phyloP scores from a whole-genome alignment of 2,888 invertebrate genomes.

The Pteria penguin region DNA sequence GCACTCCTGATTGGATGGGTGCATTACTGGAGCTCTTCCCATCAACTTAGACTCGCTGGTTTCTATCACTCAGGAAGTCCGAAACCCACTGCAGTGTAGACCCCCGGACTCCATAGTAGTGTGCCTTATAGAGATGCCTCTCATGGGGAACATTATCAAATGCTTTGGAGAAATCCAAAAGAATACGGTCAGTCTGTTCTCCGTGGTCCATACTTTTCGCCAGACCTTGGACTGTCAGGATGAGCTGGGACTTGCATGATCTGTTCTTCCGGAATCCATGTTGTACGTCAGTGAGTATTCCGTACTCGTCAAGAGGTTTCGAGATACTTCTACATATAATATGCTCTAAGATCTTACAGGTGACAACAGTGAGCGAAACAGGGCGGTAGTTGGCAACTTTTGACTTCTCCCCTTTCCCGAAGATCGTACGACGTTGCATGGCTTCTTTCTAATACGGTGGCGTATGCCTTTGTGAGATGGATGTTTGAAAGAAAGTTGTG shows the following conservation, averaged over 20 bases:
- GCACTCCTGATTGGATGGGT: background rate
- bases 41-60: background rate
- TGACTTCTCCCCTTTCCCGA: background rate
- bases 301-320: background rate
- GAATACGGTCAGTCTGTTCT: too few species aligned
- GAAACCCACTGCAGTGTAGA: background rate
- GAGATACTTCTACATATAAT: too few species aligned
- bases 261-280: background rate
- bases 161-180: too few species aligned
- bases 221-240: background rate
- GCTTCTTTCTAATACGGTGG: background rate
- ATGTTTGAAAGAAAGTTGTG: background rate
- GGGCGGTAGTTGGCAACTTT: background rate
- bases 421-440: background rate
- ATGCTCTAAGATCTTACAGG: background rate
- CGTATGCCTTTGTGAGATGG: background rate
- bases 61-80: background rate
- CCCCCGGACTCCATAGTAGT: background rate
- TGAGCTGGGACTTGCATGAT: background rate
- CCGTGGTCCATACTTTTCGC: too few species aligned
- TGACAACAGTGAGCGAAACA: background rate
- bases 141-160: too few species aligned
- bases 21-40: background rate
- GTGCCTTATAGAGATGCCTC: too few species aligned
- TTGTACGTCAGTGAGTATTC: background rate